Conservation (phyloP, 2,888 invertebrate genomes). For the Drosophila eohydei region DNA sequence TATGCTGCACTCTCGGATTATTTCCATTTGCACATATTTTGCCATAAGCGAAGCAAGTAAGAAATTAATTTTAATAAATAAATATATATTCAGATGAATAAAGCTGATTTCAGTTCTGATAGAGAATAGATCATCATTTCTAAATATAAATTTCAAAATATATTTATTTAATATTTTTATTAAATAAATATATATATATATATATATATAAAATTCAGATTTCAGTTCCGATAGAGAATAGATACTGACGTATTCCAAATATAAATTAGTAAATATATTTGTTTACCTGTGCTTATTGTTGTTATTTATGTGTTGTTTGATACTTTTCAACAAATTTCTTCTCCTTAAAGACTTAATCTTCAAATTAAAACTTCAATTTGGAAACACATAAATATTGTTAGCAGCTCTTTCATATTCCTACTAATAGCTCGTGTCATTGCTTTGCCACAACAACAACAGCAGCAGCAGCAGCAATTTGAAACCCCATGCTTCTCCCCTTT, state of each 20-base stretch:
- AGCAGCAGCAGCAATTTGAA: not conserved
- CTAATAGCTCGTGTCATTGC: constrained; percentile 57
- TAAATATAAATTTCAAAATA: too few species aligned
- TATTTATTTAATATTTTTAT: not conserved
- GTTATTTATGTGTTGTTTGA: constrained; percentile 1
- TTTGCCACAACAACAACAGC: constrained; percentile 14
- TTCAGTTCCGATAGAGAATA: not conserved
- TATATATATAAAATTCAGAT: not conserved
- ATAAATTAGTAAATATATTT: not conserved
- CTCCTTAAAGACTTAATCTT: not conserved
- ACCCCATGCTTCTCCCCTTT: constrained; percentile 12
- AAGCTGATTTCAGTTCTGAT: too few species aligned
- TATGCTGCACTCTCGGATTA: constrained; percentile 54
- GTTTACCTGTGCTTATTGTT: not conserved
- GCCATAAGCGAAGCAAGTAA: constrained; percentile 58
- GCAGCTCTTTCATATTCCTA: not conserved
- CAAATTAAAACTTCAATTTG: constrained; percentile 1
- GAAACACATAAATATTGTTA: constrained; percentile 7
- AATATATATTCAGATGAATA: not conserved
- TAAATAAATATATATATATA: not conserved
- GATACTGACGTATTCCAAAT: not conserved
- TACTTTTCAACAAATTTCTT: not conserved
- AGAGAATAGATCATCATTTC: too few species aligned
- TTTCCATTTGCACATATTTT: constrained; percentile 51
- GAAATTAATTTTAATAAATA: constrained; percentile 8